Evolutionary conservation across 2,797 vertebrate species (phyloP).

Genomic region (Enteromius radiatus): DNA sequence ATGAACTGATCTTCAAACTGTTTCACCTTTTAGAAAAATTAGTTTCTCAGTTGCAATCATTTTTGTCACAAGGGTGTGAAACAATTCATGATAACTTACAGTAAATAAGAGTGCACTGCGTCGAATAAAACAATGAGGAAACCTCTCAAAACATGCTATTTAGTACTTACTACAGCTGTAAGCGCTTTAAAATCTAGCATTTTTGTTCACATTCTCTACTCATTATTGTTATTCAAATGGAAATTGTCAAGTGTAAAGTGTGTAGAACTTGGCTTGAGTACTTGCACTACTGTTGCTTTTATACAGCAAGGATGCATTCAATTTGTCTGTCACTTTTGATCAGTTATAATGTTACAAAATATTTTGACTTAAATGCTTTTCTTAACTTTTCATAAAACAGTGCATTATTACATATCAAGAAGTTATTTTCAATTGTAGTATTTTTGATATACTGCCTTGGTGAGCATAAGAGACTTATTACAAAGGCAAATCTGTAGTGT

Average conservation of each 20-base stretch:
- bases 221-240: background rate
- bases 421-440: background rate
- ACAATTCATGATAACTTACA: background rate
- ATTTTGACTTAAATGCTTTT: background rate
- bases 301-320: background rate
- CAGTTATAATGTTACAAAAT: background rate
- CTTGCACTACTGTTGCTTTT: background rate
- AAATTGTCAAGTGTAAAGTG: background rate
- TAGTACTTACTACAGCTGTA: constrained; percentile 1
- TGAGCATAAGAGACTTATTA: background rate
- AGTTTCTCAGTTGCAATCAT: background rate
- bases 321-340: background rate
- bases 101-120: background rate
- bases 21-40: background rate
- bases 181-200: background rate
- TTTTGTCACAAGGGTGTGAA: background rate
- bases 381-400: background rate
- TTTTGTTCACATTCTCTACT: background rate
- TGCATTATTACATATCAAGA: background rate
- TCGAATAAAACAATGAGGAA: background rate
- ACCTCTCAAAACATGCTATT: background rate
- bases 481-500: too few relatives aligned
- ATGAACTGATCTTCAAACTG: background rate
- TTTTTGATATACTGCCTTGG: background rate
- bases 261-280: background rate